phyloP scores from a whole-genome alignment of 2,888 invertebrate genomes.

The Fabriciana adippe region DNA sequence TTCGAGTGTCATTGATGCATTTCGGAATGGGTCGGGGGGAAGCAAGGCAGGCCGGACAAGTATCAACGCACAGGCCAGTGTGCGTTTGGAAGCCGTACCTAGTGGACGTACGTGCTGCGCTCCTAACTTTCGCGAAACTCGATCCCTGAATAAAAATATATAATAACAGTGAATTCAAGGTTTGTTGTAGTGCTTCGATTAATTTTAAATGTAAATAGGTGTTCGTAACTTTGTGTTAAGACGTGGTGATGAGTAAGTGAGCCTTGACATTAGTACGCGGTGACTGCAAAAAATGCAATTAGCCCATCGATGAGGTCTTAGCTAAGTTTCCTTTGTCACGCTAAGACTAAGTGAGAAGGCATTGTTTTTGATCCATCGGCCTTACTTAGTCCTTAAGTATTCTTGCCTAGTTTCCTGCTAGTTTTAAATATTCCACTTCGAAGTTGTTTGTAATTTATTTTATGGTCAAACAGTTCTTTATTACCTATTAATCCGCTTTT shows the following conservation, averaged over 20 bases:
- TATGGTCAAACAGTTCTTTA: slow-evolving; percentile 18
- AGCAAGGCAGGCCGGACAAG: slow-evolving; percentile 61
- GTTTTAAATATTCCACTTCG: slow-evolving; percentile 44
- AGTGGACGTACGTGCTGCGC: slow-evolving; percentile 71
- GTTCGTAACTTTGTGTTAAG: slow-evolving; percentile 3
- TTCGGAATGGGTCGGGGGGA: slow-evolving; percentile 74
- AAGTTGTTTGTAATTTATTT: slow-evolving; percentile 26
- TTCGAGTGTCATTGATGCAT: slow-evolving; percentile 81
- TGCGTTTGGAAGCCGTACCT: slow-evolving; percentile 71
- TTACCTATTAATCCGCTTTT: not conserved
- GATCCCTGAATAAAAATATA: slow-evolving; percentile 55
- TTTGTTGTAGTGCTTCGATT: slow-evolving; percentile 65
- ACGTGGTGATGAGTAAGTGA: slow-evolving; percentile 69
- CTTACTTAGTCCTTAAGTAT: slow-evolving; percentile 56
- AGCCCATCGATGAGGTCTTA: slow-evolving; percentile 66
- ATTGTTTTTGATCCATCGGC: slow-evolving; percentile 77
- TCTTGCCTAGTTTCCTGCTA: slow-evolving; percentile 51
- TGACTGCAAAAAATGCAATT: slow-evolving; percentile 78
- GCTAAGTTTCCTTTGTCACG: slow-evolving; percentile 78
- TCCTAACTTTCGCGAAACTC: slow-evolving; percentile 74
- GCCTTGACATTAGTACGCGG: slow-evolving; percentile 75
- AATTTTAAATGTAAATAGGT: slow-evolving; percentile 18
- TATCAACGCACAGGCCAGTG: slow-evolving; percentile 57
- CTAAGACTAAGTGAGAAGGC: slow-evolving; percentile 53
- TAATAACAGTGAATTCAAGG: slow-evolving; percentile 57